These are phyloP conservation scores for Tachycineta bicolor DNA, from an alignment of 2,113 vertebrate genomes.

Conservation along the genomic window DNA sequence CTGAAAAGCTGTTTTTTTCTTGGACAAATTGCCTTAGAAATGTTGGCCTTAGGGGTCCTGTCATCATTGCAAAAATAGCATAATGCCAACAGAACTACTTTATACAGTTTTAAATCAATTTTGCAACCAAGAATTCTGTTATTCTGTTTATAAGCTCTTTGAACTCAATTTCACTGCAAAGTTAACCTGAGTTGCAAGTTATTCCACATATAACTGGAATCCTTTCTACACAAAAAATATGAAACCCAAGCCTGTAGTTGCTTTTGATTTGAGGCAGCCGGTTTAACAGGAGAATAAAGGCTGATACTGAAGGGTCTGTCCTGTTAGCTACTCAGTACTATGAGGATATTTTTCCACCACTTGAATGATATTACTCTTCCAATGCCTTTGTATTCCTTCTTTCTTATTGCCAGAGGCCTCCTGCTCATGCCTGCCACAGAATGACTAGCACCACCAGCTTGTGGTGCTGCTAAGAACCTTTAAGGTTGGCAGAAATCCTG, in stretches of 20 bases:
- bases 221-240: not conserved
- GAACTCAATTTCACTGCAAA: not conserved
- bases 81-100: not conserved
- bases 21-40: constrained; percentile 9
- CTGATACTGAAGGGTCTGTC: not conserved
- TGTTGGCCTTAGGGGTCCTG: not conserved
- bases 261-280: not conserved
- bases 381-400: not conserved
- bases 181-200: not conserved
- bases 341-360: not conserved
- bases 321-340: not conserved
- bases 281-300: not conserved
- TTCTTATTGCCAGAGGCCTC: not conserved
- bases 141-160: constrained; percentile 14
- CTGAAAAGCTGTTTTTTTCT: not conserved
- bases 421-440: not conserved
- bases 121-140: not conserved
- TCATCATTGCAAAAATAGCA: not conserved
- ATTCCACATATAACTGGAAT: not conserved
- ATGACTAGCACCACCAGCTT: not conserved
- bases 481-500: not conserved
- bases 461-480: not conserved
- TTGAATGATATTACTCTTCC: not conserved
- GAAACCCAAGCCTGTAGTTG: not conserved
- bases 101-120: not conserved